Conservation (phyloP, 2,888 invertebrate species). For the Gibbula magus region DNA sequence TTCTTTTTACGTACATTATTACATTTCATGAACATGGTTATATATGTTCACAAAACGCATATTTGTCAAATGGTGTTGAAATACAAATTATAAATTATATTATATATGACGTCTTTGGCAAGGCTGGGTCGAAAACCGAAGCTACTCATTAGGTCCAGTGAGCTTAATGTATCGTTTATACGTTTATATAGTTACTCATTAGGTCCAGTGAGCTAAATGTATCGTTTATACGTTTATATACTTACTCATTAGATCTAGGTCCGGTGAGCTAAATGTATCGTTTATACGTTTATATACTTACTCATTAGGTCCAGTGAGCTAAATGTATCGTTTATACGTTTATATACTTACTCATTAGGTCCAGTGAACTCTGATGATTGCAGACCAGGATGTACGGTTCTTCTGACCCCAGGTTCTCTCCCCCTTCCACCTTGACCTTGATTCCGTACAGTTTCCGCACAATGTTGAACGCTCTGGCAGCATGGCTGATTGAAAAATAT, state of each 20-base stretch:
- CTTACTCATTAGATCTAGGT: constrained; percentile 86
- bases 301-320: neutral
- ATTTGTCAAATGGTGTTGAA: too few species aligned
- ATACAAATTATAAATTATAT: too few species aligned
- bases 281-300: too few species aligned
- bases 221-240: neutral
- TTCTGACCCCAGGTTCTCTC: constrained; percentile 51
- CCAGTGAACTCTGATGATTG: constrained; percentile 94
- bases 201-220: neutral
- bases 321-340: too few species aligned
- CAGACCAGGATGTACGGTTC: constrained; percentile 90
- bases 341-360: constrained; percentile 84
- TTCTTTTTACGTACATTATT: too few species aligned
- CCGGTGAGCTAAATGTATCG: neutral
- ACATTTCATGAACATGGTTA: too few species aligned
- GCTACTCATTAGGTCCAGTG: neutral
- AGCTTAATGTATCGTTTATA: too few species aligned
- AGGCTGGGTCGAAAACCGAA: too few species aligned
- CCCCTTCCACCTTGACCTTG: constrained; percentile 53
- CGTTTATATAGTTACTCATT: neutral
- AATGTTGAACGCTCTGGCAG: constrained; percentile 43
- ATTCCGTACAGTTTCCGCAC: constrained; percentile 59
- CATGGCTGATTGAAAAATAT: constrained; percentile 47
- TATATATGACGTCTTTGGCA: too few species aligned
- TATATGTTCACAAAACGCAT: too few species aligned